Conservation (phyloP, 2,113 vertebrate genomes). For the Sinocyclocheilus maitianheensis region DNA sequence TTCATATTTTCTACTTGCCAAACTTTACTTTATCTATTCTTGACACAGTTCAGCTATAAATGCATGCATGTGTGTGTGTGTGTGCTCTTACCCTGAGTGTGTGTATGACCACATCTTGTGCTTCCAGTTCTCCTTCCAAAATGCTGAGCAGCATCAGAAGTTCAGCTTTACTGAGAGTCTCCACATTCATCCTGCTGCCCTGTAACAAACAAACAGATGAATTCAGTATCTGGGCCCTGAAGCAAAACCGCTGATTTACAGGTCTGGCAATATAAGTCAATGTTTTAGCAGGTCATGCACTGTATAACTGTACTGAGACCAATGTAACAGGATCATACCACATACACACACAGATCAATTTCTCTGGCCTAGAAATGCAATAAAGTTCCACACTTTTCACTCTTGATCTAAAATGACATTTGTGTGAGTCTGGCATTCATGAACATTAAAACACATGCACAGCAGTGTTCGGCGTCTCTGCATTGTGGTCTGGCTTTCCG, state of each 20-base stretch:
- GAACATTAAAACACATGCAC: constrained; percentile 20
- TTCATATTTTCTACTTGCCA: neutral
- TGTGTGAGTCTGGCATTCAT: constrained; percentile 11
- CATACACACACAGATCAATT: constrained; percentile 20
- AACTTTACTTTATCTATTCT: neutral
- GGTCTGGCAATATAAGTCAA: constrained; percentile 1
- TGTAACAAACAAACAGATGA: constrained; percentile 55
- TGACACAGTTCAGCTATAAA: neutral
- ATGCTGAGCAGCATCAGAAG: constrained; percentile 95
- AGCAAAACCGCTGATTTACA: constrained; percentile 20
- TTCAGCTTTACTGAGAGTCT: constrained; percentile 95
- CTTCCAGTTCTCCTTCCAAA: constrained; percentile 95
- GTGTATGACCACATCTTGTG: constrained; percentile 95
- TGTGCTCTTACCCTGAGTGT: constrained; percentile 84
- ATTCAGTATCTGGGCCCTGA: neutral
- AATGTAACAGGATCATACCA: neutral
- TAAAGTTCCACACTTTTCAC: neutral
- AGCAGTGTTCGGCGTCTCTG: constrained; percentile 37
- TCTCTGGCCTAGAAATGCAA: constrained; percentile 1
- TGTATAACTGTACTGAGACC: neutral
- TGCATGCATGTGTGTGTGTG: neutral
- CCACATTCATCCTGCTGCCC: constrained; percentile 96
- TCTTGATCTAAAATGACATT: constrained; percentile 28
- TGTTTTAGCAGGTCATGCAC: neutral
- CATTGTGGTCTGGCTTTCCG: constrained; percentile 59